A percentile compares a stretch with the other conserved stretches of the same genome.
These are phyloP conservation scores for Amblyteles armatorius DNA, from an alignment of 2,888 invertebrate species.

Conservation along the genomic window DNA sequence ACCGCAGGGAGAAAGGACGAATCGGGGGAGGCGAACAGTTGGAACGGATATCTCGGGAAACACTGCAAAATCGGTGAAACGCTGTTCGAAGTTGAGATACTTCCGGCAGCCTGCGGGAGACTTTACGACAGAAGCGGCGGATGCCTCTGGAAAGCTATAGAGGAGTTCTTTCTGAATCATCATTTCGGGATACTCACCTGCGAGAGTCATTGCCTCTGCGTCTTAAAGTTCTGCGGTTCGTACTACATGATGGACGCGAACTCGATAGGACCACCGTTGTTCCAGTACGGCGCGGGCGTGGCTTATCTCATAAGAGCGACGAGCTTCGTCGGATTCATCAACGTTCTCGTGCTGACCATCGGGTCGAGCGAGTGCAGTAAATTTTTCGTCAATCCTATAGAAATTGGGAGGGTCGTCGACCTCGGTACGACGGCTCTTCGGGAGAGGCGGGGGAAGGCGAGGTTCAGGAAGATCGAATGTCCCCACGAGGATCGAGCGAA, in stretches of 20 bases:
- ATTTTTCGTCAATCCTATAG: slow-evolving; percentile 77
- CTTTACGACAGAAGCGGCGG: slow-evolving; percentile 70
- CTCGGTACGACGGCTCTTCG: slow-evolving; percentile 53
- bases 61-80: slow-evolving; percentile 78
- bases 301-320: slow-evolving; percentile 77
- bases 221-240: slow-evolving; percentile 79
- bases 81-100: slow-evolving; percentile 73
- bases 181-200: slow-evolving; percentile 77
- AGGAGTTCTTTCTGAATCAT: slow-evolving; percentile 75
- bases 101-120: slow-evolving; percentile 73
- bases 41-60: slow-evolving; percentile 71
- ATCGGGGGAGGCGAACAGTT: slow-evolving; percentile 58
- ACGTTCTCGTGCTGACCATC: slow-evolving; percentile 74
- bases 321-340: slow-evolving; percentile 76
- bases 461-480: slow-evolving; percentile 56
- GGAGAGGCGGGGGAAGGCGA: slow-evolving; percentile 18
- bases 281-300: slow-evolving; percentile 75
- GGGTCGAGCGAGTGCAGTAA: slow-evolving; percentile 77
- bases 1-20: slow-evolving; percentile 61
- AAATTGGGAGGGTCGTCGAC: slow-evolving; percentile 76
- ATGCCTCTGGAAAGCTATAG: slow-evolving; percentile 75
- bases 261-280: slow-evolving; percentile 79
- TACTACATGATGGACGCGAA: slow-evolving; percentile 80
- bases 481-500: slow-evolving; percentile 71
- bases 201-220: slow-evolving; percentile 75